phyloP scores from a whole-genome alignment of 1,140 invertebrate genomes.

The Alviniconcha marisindica region DNA sequence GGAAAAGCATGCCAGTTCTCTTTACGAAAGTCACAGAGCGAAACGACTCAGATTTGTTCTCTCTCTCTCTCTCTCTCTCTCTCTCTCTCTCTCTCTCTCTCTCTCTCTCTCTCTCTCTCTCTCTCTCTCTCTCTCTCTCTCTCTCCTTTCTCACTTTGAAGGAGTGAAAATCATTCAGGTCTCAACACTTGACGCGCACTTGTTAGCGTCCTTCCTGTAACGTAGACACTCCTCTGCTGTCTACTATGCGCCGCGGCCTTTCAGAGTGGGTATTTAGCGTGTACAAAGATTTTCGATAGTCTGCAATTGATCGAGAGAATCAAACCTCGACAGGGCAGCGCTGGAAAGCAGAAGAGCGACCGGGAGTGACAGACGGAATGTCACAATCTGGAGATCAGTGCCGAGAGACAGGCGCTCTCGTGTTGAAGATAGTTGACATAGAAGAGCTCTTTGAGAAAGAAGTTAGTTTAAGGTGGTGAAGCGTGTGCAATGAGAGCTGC shows the following conservation, averaged over 20 bases:
- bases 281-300: constrained; percentile 28
- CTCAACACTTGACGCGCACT: too few relatives aligned
- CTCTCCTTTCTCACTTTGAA: too few relatives aligned
- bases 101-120: too few relatives aligned
- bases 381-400: constrained; percentile 2
- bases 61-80: too few relatives aligned
- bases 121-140: too few relatives aligned
- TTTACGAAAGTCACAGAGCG: too few relatives aligned
- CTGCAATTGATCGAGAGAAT: constrained; percentile 19
- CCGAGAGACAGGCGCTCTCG: not conserved
- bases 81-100: too few relatives aligned
- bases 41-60: too few relatives aligned
- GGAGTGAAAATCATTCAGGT: too few relatives aligned
- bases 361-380: not conserved
- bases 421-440: constrained; percentile 21
- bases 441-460: constrained; percentile 25
- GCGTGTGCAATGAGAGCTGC: not conserved
- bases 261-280: constrained; percentile 17
- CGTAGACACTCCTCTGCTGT: not conserved
- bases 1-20: too few relatives aligned
- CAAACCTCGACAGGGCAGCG: not conserved
- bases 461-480: constrained; percentile 20
- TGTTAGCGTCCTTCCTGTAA: too few relatives aligned
- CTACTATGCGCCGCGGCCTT: not conserved
- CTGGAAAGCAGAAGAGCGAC: not conserved